Base-by-base conservation (phyloP, 2,888 invertebrate genomes). In the Boloria euphrosyne region DNA sequence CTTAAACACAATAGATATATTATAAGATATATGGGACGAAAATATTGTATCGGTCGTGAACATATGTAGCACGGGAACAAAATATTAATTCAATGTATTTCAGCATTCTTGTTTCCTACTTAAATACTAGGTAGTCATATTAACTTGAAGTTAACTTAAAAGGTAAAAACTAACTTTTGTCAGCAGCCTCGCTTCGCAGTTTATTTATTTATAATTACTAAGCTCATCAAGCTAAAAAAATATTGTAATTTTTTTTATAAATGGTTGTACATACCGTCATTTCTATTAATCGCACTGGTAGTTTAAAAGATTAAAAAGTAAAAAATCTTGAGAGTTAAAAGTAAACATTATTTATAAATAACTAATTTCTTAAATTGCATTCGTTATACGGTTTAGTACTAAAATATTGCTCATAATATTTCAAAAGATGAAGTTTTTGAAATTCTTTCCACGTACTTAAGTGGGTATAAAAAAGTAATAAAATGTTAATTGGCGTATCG, bases 31-130 rank as follows among this genome's bases (percentile, higher is more conserved):
- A 55, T 60, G 68, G 18, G n/a, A 71, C 64, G 67, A 73, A 75
- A 72, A 73, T 72, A 73, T 73, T 70, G 65, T 61, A 49, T 59
- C 49, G 66, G 61, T 55, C 49, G 65, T 53, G 61, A 69, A 59
- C 66, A 67, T 49, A 65, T 69, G 65, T 55, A 31, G 64, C 62
- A 16, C 0, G 57, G 63, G 44, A 17, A 50, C 38, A 62, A 59
- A 59, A 18, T 38, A 10, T 14, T 14, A 50, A 2, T 14, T 59
- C 17, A 38, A 38, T 31, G 7, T 31, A 17, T 6, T 10, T 59
- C 47, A 7, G 22, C 10, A n/a, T 13, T 52, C 16, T 52, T n/a
- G 16, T 31, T n/a, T 3, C 0, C 16, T 1, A 38, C 10, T 38
- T 7, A 7, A 38, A 38, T 38, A 38, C 31, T 10, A 10, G n/a